These are phyloP conservation scores for Panthera uncia DNA, from an alignment of 2,113 vertebrate species.

Conservation along the genomic window DNA sequence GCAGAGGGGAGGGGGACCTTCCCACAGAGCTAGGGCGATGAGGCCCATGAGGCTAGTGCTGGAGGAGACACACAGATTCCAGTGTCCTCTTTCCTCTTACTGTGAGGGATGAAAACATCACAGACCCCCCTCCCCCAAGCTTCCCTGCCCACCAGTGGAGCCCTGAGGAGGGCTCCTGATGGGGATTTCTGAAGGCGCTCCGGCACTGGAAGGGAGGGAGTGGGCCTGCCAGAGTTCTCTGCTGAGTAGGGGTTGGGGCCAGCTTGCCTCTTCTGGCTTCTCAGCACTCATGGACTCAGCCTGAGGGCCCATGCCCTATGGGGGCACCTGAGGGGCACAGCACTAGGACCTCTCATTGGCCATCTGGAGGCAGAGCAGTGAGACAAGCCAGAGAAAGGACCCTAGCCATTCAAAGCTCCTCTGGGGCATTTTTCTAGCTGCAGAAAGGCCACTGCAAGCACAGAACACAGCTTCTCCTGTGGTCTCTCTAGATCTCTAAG, in stretches of 20 bases:
- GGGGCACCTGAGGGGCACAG: background rate
- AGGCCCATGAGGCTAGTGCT: background rate
- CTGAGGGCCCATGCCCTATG: background rate
- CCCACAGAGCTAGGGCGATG: background rate
- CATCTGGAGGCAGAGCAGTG: background rate
- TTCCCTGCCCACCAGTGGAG: background rate
- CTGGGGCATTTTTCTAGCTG: background rate
- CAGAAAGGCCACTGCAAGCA: background rate
- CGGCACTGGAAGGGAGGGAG: background rate
- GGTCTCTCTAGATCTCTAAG: background rate
- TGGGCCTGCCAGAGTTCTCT: background rate
- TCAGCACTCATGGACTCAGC: background rate
- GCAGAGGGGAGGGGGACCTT: slow-evolving; percentile 43
- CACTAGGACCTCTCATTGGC: background rate
- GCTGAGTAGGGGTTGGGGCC: background rate
- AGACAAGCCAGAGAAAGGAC: background rate
- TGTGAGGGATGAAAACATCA: background rate
- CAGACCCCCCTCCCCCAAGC: background rate
- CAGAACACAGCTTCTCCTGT: background rate
- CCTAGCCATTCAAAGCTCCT: background rate
- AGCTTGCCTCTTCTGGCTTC: background rate
- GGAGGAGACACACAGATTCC: background rate
- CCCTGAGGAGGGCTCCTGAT: background rate
- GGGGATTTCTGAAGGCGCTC: background rate
- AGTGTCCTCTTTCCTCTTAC: background rate